A percentile compares a stretch with the other conserved stretches of the same genome.
phyloP scores from a whole-genome alignment of 2,797 vertebrate genomes.

The Carapus acus region DNA sequence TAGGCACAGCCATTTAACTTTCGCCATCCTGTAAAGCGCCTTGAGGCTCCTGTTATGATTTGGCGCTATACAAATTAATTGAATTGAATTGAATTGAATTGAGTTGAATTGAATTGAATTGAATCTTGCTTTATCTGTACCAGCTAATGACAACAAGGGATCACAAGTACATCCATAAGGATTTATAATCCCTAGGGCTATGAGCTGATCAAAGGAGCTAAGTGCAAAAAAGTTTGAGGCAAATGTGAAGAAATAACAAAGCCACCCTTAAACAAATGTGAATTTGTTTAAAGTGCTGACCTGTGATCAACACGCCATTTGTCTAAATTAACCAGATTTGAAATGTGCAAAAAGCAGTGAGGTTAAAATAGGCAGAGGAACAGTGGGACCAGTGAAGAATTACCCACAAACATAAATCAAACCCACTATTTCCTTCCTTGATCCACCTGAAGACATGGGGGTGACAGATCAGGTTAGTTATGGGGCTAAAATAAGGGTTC shows the following conservation, averaged over 20 bases:
- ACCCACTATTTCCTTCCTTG: conserved; percentile 36
- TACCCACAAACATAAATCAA: conserved; percentile 52
- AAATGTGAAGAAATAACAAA: background rate
- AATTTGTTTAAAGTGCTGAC: conserved; percentile 42
- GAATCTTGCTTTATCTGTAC: no score
- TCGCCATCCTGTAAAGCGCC: no score
- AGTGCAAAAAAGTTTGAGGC: conserved; percentile 9
- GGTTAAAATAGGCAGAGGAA: conserved; percentile 9
- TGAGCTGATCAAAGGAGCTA: conserved; percentile 13
- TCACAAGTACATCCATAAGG: background rate
- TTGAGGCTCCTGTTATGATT: no score
- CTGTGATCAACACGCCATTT: conserved; percentile 42
- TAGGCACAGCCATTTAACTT: no score
- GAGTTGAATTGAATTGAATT: no score
- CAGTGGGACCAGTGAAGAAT: conserved; percentile 35
- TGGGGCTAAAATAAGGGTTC: conserved; percentile 34
- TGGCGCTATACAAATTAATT: no score
- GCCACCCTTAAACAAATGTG: conserved; percentile 11
- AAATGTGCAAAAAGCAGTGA: conserved; percentile 18
- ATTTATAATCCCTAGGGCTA: background rate
- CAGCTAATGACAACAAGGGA: conserved; percentile 20
- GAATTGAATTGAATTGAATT: no score
- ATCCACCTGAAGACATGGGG: conserved; percentile 53
- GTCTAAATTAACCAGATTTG: conserved; percentile 25
- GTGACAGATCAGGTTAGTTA: conserved; percentile 59